Evolutionary conservation across 2,888 invertebrate species (phyloP), one percentile per base, ranked within the genome.

Genomic region (Cryptocheilus praepositus): DNA sequence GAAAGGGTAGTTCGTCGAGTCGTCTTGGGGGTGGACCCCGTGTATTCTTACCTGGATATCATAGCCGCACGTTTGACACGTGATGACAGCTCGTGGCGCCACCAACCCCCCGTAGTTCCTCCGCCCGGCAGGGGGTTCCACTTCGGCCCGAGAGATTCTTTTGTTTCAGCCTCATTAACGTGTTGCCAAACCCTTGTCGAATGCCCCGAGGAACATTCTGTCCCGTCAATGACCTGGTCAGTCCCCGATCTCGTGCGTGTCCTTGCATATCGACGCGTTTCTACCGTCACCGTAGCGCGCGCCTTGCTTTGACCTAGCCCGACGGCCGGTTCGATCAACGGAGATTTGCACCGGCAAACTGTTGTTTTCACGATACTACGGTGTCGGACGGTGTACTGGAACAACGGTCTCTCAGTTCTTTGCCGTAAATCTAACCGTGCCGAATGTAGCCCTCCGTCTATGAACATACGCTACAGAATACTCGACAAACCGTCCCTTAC

Each of bases 41-140:
- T 36, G 61, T 53, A 43, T 52, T 43, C 76, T 71, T 82, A 81
- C 82, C 83, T 82, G 83, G 76, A 76, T 83, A 82, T 81, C 77
- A 80, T 81, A 79, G 77, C 77, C 70, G 59, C 74, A 67, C 73
- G 61, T 81, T 78, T 81, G 86, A 85, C 87, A 87, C 86, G 87
- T 86, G 88, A 88, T 88, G 88, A 88, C 88, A 88, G 88, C 87
- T 85, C 85, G 78, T 87, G 88, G 88, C 88, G 88, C 88, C 88
- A 86, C 84, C 82, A 80, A 84, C 88, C 88, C 88, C 88, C 88
- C 77, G 87, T 77, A 81, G 87, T 83, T 84, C 61, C 70, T 63
- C 64, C 66, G 69, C 84, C 62, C 87, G 70, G 80, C 86, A 78
- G 86, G 81, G 80, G 80, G 78, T 64, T 70, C 63, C 61, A 70